These are phyloP conservation scores for Falco novaeseelandiae DNA, from an alignment of 2,797 vertebrate species.

Conservation along the genomic window DNA sequence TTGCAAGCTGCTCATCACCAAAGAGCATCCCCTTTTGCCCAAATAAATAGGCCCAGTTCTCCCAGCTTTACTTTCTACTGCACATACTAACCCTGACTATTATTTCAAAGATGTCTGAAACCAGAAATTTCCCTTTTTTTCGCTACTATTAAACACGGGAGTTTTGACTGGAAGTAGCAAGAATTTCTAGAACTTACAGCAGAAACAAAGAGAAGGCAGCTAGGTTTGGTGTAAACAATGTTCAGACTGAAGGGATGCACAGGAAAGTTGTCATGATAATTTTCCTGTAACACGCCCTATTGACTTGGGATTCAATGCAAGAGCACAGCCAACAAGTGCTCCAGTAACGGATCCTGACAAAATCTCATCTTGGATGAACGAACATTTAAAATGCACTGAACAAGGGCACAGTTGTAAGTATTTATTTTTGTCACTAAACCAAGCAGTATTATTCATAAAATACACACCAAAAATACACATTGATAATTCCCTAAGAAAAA, in stretches of 20 bases:
- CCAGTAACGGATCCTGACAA: neutral
- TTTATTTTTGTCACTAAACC: neutral
- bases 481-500: neutral
- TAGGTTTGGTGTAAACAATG: neutral
- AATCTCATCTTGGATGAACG: neutral
- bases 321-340: neutral
- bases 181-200: neutral
- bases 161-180: neutral
- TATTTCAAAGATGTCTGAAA: neutral
- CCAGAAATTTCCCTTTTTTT: neutral
- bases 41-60: neutral
- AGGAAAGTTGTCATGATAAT: rapidly evolving
- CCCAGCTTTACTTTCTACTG: neutral
- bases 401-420: neutral
- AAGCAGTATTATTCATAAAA: neutral
- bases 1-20: neutral
- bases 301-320: neutral
- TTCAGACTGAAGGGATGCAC: neutral
- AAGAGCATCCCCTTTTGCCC: neutral
- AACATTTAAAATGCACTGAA: neutral
- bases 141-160: neutral
- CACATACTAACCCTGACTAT: neutral
- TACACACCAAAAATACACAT: neutral
- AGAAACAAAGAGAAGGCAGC: neutral
- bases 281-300: neutral